These are phyloP conservation scores for Eriocheir sinensis DNA, from an alignment of 1,140 invertebrate genomes.

Conservation along the genomic window DNA sequence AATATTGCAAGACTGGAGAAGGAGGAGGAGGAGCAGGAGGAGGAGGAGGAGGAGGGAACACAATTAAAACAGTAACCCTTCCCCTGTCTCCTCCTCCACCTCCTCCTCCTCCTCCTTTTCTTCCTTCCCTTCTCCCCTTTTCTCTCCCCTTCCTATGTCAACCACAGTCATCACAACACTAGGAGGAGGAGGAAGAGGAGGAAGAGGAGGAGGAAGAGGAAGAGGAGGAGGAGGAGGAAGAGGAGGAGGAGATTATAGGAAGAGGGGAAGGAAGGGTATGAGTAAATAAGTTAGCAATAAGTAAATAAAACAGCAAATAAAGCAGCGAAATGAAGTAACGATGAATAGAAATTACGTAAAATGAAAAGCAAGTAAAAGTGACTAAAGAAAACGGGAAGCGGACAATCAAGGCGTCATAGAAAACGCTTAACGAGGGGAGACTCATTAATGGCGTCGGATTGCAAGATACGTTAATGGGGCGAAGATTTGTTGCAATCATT, in stretches of 20 bases:
- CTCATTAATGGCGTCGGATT: constrained; percentile 15
- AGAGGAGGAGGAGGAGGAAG: not conserved
- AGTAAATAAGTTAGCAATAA: no score
- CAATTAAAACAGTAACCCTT: constrained; percentile 25
- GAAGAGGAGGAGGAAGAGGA: not conserved
- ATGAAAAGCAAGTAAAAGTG: no score
- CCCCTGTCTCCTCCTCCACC: not conserved
- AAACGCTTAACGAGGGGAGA: not conserved
- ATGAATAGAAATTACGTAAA: not conserved
- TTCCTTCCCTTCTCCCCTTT: not conserved
- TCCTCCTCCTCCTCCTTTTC: not conserved
- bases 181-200: constrained; percentile 8
- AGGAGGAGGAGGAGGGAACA: constrained; percentile 19
- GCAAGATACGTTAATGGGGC: not conserved
- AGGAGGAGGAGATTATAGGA: not conserved
- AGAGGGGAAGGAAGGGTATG: not conserved
- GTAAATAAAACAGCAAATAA: not conserved
- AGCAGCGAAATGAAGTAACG: not conserved
- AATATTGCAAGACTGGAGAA: no score
- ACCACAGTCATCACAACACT: constrained; percentile 23
- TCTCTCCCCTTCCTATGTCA: constrained; percentile 12
- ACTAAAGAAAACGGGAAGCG: not conserved
- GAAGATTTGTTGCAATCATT: constrained; percentile 25
- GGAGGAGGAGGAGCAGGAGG: constrained; percentile 9
- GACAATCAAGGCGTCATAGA: not conserved